Evolutionary conservation across 2,888 invertebrate genomes (phyloP).

Genomic region (Pharmacophagus antenor): DNA sequence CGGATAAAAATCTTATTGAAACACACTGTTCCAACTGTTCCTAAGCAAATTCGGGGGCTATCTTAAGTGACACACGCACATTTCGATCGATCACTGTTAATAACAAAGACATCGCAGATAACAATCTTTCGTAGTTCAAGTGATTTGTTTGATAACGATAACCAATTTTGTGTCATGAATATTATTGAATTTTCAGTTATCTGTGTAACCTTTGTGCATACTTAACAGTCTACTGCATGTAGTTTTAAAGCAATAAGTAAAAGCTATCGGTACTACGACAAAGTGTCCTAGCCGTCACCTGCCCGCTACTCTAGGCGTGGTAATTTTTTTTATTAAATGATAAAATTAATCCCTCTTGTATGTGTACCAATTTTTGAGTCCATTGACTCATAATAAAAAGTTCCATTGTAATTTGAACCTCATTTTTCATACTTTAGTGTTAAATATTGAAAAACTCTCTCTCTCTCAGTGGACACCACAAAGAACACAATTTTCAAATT

Average conservation of each 20-base stretch:
- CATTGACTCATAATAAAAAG: no score
- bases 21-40: constrained; percentile 8
- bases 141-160: constrained; percentile 27
- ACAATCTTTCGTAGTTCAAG: constrained; percentile 16
- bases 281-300: no score
- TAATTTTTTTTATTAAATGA: no score
- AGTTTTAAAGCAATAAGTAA: background rate
- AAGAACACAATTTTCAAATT: no score
- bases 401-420: no score
- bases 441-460: no score
- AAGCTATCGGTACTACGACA: background rate
- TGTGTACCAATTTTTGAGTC: no score
- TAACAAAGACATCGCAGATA: constrained; percentile 16
- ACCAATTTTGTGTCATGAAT: constrained; percentile 1
- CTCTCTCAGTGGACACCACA: no score
- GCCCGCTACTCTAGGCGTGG: no score
- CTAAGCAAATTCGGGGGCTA: constrained; percentile 19
- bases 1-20: constrained; percentile 8
- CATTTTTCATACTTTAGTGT: no score
- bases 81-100: constrained; percentile 25
- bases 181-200: background rate
- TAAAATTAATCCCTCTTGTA: no score
- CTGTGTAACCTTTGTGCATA: background rate
- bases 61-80: constrained; percentile 18
- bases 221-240: background rate